Evolutionary conservation across 2,797 vertebrate genomes (phyloP), one percentile per base, ranked within the genome.

Genomic region (Cyclopterus lumpus): DNA sequence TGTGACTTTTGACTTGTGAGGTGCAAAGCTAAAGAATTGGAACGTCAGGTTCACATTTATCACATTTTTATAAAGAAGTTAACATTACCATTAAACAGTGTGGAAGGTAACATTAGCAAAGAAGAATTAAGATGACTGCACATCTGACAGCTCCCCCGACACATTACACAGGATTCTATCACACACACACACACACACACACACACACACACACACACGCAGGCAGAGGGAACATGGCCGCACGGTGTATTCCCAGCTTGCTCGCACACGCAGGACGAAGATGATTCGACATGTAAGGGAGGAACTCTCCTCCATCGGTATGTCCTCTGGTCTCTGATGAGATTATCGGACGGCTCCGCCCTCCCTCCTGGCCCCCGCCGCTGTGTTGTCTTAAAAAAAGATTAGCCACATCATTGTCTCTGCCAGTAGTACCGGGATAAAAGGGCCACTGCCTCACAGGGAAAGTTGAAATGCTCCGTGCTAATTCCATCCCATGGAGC

Each of bases 401-500:
- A 92, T 93, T 88, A 92, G 88, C 86, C 84, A 89, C 88, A 75
- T 85, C 73, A 90, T 90, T 91, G 91, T 92, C 81, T 87, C 74
- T 12, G 71, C 82, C 85, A 84, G 85, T 91, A 91, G 90, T 85
- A 89, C 83, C 1, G 44, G 91, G 85, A 90, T 91, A 81, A 91
- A 90, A 91, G 82, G 77, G 28, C 75, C 77, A 44, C 75, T 67
- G 84, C 75, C 88, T 90, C 84, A 40, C 75, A 82, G 88, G 86
- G 81, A 81, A 80, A 81, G 79, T 79, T 67, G 73, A 84, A 87
- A 85, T 64, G 81, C 83, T 83, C 57, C 0, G 58, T 42, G 44
- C 82, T 91, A 88, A 92, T 89, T 86, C 88, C 79, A 53, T 88
- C 83, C 89, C 85, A 53, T 59, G 75, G 87, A 89, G 86, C 75